Evolutionary conservation across 1,140 invertebrate species (phyloP).

Genomic region (Anastrepha obliqua): DNA sequence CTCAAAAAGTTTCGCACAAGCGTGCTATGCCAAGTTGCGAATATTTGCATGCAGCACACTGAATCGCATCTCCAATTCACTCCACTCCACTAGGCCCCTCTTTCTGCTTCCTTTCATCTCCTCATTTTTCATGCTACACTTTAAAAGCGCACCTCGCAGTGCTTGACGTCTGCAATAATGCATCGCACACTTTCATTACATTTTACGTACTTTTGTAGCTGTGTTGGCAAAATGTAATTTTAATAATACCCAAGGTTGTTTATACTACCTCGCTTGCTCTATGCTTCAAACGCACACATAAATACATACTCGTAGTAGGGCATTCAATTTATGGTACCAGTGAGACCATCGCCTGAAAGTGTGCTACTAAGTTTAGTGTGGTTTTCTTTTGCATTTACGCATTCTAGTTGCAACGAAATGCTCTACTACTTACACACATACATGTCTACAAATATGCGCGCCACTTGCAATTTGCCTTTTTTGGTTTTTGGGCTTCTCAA

Average conservation of each 20-base stretch:
- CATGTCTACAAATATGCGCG: not conserved
- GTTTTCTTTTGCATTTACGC: constrained; percentile 5
- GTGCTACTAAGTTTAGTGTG: not conserved
- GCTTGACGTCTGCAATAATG: not conserved
- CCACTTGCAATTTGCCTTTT: not conserved
- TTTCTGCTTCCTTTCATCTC: no score
- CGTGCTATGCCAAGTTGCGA: not conserved
- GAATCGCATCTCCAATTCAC: no score
- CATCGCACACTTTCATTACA: not conserved
- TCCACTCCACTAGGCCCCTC: no score
- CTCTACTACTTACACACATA: not conserved
- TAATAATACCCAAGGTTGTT: not conserved
- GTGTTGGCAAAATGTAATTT: not conserved
- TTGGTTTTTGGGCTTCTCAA: constrained; percentile 1
- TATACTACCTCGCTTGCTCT: not conserved
- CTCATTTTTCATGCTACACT: no score
- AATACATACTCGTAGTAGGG: not conserved
- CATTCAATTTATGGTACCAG: not conserved
- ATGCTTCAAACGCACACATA: not conserved
- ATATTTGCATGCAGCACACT: not conserved
- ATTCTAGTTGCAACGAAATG: not conserved
- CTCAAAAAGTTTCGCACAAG: not conserved
- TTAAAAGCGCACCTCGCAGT: not conserved
- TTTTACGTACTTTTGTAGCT: not conserved
- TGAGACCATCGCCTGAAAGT: not conserved